Base-by-base conservation (phyloP, 2,888 invertebrate genomes). In the Brenthis hecate region DNA sequence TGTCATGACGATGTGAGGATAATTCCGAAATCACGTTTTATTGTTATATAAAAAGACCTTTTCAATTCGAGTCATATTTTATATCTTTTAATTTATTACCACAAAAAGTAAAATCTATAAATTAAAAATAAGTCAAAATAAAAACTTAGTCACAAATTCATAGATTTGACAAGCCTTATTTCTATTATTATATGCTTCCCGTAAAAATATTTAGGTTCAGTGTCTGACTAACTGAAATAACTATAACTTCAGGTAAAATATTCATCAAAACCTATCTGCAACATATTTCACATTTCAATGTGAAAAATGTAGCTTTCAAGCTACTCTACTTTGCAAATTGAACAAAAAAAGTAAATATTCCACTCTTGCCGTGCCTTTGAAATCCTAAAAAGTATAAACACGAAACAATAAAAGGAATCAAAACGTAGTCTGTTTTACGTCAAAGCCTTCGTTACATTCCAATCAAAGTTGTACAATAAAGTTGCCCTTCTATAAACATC, bases 401-500 rank as follows among this genome's bases (percentile, higher is more conserved):
- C 36, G 19, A 23, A 54, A 54, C 53, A 54, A 54, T 54, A 54
- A 43, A 43, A 56, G 1, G 6, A 32, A 13, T 13, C 14, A 36
- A 56, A 53, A 4, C 16, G 13, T 53, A 62, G 53, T 53, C 14
- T 4, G 36, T 62, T 53, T 36, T 62, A 62, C 19, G 51, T 36
- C 36, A 62, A 62, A 61, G 16, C 51, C 53, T 16, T 62, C 32
- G 43, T 62, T 82, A 83, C 83, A 83, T 83, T 84, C 85, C 84
- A 86, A 86, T 88, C 86, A 85, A 86, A 88, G 80, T 86, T 86
- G 76, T 77, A 82, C 85, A 84, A 85, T 86, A 84, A 85, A 85
- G 81, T 84, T 81, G 77, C 76, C 76, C 75, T 72, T 78, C 80
- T 81, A 79, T 81, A 81, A 84, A 84, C 82, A 85, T 81, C 83